Conservation (phyloP, 1,140 invertebrate genomes). For the Hyles euphorbiae region DNA sequence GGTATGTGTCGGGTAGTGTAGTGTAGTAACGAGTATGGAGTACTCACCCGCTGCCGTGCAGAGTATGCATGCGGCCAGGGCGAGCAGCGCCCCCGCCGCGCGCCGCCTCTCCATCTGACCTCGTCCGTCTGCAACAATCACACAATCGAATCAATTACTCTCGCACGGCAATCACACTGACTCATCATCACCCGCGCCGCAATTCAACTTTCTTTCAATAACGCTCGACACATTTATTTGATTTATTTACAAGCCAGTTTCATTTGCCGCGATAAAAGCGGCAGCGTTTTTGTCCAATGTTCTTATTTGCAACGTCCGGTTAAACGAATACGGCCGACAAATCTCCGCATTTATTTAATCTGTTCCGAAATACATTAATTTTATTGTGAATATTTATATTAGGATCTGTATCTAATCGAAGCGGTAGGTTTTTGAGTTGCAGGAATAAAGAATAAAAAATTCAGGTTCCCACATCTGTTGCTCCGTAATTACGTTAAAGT, state of each 20-base stretch:
- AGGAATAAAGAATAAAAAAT: too few relatives aligned
- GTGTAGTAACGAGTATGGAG: background rate
- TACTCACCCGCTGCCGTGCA: slow-evolving; percentile 54
- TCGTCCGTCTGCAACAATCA: slow-evolving; percentile 58
- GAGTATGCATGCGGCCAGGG: slow-evolving; percentile 69
- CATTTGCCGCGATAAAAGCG: background rate
- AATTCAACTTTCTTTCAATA: slow-evolving; percentile 11
- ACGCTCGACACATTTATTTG: slow-evolving; percentile 3
- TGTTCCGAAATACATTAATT: too few relatives aligned
- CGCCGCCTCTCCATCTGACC: slow-evolving; percentile 68
- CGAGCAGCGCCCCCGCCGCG: slow-evolving; percentile 69
- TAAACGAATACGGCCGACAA: too few relatives aligned
- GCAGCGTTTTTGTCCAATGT: background rate
- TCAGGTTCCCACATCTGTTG: too few relatives aligned
- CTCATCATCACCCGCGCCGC: slow-evolving; percentile 6
- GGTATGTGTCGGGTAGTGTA: background rate
- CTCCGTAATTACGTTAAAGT: too few relatives aligned
- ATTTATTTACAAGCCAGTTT: slow-evolving; percentile 1
- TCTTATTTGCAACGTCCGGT: too few relatives aligned
- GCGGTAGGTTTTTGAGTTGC: too few relatives aligned
- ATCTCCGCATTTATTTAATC: too few relatives aligned
- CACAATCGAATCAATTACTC: slow-evolving; percentile 35
- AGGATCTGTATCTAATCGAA: too few relatives aligned
- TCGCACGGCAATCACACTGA: slow-evolving; percentile 14
- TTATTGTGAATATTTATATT: too few relatives aligned